Base-by-base conservation (phyloP, 2,888 invertebrate genomes). In the Lysandra coridon region DNA sequence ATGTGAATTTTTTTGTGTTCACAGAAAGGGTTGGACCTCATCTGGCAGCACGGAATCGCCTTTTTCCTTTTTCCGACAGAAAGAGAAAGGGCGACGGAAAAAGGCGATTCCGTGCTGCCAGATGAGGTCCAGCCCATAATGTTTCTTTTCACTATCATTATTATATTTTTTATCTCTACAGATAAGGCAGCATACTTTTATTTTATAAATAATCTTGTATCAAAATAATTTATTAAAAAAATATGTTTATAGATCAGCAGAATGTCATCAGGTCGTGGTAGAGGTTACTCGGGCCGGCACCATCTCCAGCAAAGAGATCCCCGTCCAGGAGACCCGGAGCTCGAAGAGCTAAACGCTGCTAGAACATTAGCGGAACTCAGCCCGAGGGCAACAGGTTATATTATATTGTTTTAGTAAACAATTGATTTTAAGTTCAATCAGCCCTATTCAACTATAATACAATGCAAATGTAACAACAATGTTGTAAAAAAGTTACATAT, bases 241-340 rank as follows among this genome's bases (percentile, higher is more conserved):
- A 4, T 74, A 3, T 44, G 10, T 33, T 76, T 76, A 12, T 33
- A 76, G 76, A 53, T 57, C 33, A 69, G 17, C 69, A 84, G 80
- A 84, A 94, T 94, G 94, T 90, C 92, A 82, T 87, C 87, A 79
- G 93, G 94, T 83, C 94, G 94, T 83, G 94, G 94, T 78, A 89
- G 94, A 79, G 94, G 94, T 62, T 94, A 94, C 87, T 87, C 91
- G 75, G 94, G 94, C 80, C 90, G 94, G 80, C 93, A 93, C 81
- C 91, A 93, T 81, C 81, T 90, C 81, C 87, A 78, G 7, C 81
- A 81, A 75, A 86, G 90, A 60, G 90, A 90, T 77, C 85, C 87
- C 1, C 85, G 90, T 30, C 93, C 93, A 1, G 92, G 92, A 0
- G 91, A 89, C 79, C 73, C 80, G 0, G 88, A 87, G 2, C 80